Evolutionary conservation across 2,113 vertebrate genomes (phyloP).

Genomic region (Epinephelus moara): DNA sequence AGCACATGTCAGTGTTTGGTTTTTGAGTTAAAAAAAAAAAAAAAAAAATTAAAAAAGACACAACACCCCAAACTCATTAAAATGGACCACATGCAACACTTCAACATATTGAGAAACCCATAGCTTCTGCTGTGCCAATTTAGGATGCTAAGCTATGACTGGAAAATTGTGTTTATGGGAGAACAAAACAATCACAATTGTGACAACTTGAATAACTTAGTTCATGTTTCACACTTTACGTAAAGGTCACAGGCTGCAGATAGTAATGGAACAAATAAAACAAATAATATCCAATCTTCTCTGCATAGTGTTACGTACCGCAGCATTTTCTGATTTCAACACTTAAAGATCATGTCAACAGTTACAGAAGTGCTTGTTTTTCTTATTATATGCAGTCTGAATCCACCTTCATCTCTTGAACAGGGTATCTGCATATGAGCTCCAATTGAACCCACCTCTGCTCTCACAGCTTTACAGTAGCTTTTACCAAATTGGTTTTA

Average conservation of each 20-base stretch:
- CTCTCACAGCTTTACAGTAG: not conserved
- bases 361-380: conserved; percentile 12
- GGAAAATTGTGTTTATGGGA: not conserved
- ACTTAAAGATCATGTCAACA: conserved; percentile 1
- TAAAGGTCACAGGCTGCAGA: not conserved
- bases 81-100: not conserved
- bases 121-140: not conserved
- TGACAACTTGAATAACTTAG: not conserved
- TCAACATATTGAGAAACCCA: not conserved
- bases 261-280: not conserved
- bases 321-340: conserved; percentile 7
- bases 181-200: not conserved
- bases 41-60: not conserved
- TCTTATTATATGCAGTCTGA: not conserved
- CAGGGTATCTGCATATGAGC: no score
- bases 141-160: not conserved
- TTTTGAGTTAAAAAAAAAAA: no score
- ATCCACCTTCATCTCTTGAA: not conserved
- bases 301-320: not conserved
- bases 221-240: not conserved
- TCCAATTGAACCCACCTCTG: not conserved
- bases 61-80: not conserved
- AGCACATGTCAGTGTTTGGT: no score
- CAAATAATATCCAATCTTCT: not conserved
- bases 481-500: conserved; percentile 22